These are phyloP conservation scores for Cephalotes varians DNA, from an alignment of 2,888 invertebrate genomes.

Conservation along the genomic window DNA sequence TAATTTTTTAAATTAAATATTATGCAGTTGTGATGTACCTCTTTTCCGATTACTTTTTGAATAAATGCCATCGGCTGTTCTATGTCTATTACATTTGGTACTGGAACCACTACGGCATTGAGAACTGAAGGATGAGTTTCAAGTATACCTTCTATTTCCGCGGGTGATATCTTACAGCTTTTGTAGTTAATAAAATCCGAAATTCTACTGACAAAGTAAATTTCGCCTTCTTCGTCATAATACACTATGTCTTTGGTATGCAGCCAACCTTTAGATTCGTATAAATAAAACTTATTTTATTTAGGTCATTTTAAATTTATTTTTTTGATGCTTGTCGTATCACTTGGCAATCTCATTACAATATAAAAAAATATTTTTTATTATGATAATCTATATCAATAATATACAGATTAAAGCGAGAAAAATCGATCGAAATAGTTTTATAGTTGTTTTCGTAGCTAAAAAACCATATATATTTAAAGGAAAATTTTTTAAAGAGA, in stretches of 20 bases:
- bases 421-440: background rate
- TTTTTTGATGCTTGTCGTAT: background rate
- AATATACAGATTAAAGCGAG: no score
- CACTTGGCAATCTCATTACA: background rate
- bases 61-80: constrained; percentile 47
- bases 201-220: constrained; percentile 78
- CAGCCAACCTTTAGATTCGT: constrained; percentile 77
- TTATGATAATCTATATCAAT: background rate
- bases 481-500: background rate
- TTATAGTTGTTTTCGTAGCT: no score
- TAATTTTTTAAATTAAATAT: background rate
- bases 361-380: background rate
- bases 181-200: constrained; percentile 78
- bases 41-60: constrained; percentile 38
- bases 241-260: constrained; percentile 79
- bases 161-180: constrained; percentile 75
- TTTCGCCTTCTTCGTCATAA: constrained; percentile 75
- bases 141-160: constrained; percentile 75
- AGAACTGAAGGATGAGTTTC: constrained; percentile 70
- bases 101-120: constrained; percentile 65
- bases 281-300: background rate
- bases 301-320: background rate
- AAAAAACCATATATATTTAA: background rate
- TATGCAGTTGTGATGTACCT: background rate
- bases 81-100: constrained; percentile 32